Evolutionary conservation across 2,888 invertebrate genomes (phyloP).

Genomic region (Polymixis flavicincta): DNA sequence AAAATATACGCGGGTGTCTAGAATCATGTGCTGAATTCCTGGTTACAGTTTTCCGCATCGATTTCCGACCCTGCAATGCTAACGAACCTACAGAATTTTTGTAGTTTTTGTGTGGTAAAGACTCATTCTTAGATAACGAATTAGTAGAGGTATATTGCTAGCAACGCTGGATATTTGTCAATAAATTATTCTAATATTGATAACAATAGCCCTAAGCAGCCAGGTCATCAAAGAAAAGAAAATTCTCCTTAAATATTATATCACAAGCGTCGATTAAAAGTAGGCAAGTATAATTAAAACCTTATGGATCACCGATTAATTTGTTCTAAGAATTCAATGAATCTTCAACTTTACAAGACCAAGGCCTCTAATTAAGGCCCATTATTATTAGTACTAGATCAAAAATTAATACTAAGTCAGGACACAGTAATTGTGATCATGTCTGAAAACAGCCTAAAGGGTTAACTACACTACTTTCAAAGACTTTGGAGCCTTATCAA

Average conservation of each 20-base stretch:
- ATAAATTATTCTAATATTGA: background rate
- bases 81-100: too few relatives aligned
- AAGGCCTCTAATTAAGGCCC: constrained; percentile 12
- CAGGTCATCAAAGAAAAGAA: background rate
- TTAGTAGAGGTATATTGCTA: background rate
- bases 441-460: constrained; percentile 18
- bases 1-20: too few relatives aligned
- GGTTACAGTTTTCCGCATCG: too few relatives aligned
- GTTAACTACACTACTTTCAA: constrained; percentile 23
- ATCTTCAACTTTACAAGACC: background rate
- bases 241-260: background rate
- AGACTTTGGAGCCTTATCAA: constrained; percentile 32
- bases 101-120: too few relatives aligned
- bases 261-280: background rate
- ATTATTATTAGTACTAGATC: constrained; percentile 10
- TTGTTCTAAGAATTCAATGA: background rate
- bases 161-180: background rate
- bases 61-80: too few relatives aligned
- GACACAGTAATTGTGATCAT: constrained; percentile 19
- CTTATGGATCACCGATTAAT: background rate
- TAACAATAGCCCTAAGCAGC: background rate
- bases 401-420: constrained; percentile 3
- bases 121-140: too few relatives aligned
- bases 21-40: too few relatives aligned
- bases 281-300: background rate